Evolutionary conservation across 2,113 vertebrate genomes (phyloP).

Genomic region (Chauna torquata): DNA sequence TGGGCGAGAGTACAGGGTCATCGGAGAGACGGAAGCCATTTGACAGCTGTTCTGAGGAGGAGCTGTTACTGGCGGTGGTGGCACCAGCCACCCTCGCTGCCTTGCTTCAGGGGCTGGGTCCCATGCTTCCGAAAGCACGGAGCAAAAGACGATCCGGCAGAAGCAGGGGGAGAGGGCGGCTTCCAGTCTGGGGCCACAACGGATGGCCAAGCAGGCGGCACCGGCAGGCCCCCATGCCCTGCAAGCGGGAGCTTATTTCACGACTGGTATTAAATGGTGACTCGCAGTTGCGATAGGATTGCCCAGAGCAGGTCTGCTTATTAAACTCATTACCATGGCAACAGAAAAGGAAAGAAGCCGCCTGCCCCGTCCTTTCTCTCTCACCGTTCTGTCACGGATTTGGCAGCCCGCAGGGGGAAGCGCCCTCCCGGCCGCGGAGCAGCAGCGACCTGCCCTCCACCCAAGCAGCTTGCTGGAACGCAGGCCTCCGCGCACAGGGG

Average conservation of each 20-base stretch:
- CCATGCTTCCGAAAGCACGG: not conserved
- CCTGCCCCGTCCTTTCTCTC: not conserved
- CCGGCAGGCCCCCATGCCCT: not conserved
- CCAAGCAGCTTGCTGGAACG: not conserved
- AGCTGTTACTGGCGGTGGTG: not conserved
- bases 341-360: slow-evolving; percentile 10
- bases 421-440: not conserved
- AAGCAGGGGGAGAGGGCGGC: accelerated
- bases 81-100: not conserved
- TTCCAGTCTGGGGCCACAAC: slow-evolving; percentile 25
- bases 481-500: not conserved
- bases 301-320: not conserved
- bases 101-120: not conserved
- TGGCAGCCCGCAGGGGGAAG: slow-evolving; percentile 9
- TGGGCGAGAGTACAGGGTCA: not conserved
- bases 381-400: slow-evolving; percentile 7
- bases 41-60: not conserved
- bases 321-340: slow-evolving; percentile 48
- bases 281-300: slow-evolving; percentile 10
- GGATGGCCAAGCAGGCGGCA: not conserved
- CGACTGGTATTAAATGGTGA: not conserved
- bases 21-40: not conserved
- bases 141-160: not conserved
- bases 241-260: slow-evolving; percentile 33
- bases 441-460: not conserved